A percentile compares a stretch with the other conserved stretches of the same genome.
Evolutionary conservation across 2,797 vertebrate species (phyloP).

Genomic region (Parambassis ranga): DNA sequence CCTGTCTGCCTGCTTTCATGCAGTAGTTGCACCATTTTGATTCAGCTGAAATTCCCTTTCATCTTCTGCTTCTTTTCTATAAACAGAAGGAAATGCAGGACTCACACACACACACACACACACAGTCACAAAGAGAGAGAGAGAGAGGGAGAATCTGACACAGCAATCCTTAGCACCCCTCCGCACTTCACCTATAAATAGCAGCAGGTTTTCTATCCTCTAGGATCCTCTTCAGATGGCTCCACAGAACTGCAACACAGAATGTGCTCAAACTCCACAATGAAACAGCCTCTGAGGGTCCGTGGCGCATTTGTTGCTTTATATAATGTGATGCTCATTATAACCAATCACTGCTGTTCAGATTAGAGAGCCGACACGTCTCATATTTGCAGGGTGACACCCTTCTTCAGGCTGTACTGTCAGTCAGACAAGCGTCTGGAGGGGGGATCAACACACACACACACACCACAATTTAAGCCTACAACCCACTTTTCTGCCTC

Average conservation of each 20-base stretch:
- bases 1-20: slow-evolving; percentile 35
- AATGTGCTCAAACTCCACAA: background rate
- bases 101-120: background rate
- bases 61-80: slow-evolving; percentile 23
- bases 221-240: slow-evolving; percentile 36
- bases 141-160: slow-evolving; percentile 62
- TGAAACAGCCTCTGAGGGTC: background rate
- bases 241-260: background rate
- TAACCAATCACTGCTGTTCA: background rate
- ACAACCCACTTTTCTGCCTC: slow-evolving; percentile 7
- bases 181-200: slow-evolving; percentile 76
- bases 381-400: slow-evolving; percentile 34
- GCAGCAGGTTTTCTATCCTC: slow-evolving; percentile 56
- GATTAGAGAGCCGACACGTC: background rate
- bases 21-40: slow-evolving; percentile 12
- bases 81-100: slow-evolving; percentile 8
- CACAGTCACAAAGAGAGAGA: background rate
- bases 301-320: slow-evolving; percentile 4
- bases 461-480: slow-evolving; percentile 12
- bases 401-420: slow-evolving; percentile 34
- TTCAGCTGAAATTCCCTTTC: slow-evolving; percentile 41
- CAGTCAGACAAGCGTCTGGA: slow-evolving; percentile 28
- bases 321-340: background rate
- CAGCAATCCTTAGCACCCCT: slow-evolving; percentile 73
- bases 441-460: slow-evolving; percentile 10